Percentiles rank a stretch among this genome's conserved stretches.
phyloP scores from a whole-genome alignment of 2,113 vertebrate species.

The Lipotes vexillifer region DNA sequence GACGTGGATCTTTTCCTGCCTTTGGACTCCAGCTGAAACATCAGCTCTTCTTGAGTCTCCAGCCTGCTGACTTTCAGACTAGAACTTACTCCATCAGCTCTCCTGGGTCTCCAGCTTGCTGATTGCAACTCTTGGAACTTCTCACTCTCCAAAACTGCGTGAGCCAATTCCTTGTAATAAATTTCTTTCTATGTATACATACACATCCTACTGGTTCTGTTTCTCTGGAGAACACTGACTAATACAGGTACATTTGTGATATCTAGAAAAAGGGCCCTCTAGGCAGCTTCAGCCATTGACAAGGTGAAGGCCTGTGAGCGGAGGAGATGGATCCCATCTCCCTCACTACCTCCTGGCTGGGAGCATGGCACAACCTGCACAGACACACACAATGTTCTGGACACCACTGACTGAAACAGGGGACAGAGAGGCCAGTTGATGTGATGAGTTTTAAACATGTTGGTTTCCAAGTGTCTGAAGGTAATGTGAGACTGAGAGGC shows the following conservation, averaged over 20 bases:
- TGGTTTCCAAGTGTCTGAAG: neutral
- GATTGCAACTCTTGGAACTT: neutral
- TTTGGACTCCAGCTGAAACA: neutral
- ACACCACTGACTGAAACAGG: neutral
- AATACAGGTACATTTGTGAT: neutral
- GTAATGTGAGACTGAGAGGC: neutral
- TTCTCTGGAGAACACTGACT: neutral
- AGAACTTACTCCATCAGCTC: neutral
- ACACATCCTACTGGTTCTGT: neutral
- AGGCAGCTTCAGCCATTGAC: neutral
- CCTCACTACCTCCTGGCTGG: neutral
- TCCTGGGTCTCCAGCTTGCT: neutral
- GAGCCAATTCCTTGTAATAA: neutral
- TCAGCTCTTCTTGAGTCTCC: neutral
- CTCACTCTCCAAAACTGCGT: neutral
- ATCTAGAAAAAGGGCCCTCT: neutral
- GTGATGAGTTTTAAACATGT: neutral
- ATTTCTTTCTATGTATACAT: neutral
- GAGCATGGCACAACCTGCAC: accelerated
- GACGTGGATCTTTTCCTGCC: neutral
- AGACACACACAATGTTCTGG: neutral
- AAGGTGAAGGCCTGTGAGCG: neutral
- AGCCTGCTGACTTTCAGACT: neutral
- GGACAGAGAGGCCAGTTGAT: neutral
- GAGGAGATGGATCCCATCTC: neutral